phyloP scores from a whole-genome alignment of 2,113 vertebrate genomes.

The sheep (Ovis aries) region ARS-UI_Ramb_v3.0 NC_056054.1:55392501-55393000 shows the following conservation, averaged over 20 bases:
- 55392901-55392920: background rate
- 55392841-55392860: background rate
- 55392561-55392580: constrained; percentile 65
- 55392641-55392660: constrained; percentile 30
- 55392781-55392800: constrained; percentile 43
- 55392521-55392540: constrained; percentile 53
- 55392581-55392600: constrained; percentile 66
- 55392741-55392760: background rate
- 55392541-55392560: constrained; percentile 69
- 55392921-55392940: background rate
- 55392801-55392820: constrained; percentile 30
- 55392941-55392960: background rate
- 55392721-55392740: background rate
- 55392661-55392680: background rate
- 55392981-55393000: background rate
- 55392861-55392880: background rate
- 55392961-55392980: background rate
- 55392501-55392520: constrained; percentile 52
- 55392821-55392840: background rate
- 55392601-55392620: constrained; percentile 64
- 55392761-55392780: constrained; percentile 39
- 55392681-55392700: background rate
- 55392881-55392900: background rate
- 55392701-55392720: background rate
- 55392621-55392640: constrained; percentile 55